Percentiles rank a stretch among this genome's conserved stretches.
These are phyloP conservation scores for Eupsilia transversa DNA, from an alignment of 2,888 invertebrate genomes.

Conservation along the genomic window DNA sequence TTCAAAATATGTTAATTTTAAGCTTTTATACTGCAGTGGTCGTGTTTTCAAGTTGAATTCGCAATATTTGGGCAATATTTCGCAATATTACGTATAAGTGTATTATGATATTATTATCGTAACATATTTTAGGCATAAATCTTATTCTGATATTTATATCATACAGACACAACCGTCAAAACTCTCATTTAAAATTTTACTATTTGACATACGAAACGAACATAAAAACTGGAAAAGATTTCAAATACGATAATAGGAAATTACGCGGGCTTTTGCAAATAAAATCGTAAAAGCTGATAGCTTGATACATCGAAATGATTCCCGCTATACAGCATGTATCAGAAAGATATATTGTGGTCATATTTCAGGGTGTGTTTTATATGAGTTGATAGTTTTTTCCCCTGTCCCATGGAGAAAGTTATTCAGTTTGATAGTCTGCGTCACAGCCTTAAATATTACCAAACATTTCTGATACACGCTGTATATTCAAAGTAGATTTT, in stretches of 20 bases:
- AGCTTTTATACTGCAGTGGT: neutral
- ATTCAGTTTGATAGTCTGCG: neutral
- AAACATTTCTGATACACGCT: neutral
- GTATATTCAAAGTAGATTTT: slow-evolving; percentile 54
- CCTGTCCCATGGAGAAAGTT: neutral
- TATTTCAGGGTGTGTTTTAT: neutral
- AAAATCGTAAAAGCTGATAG: slow-evolving; percentile 60
- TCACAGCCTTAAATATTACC: neutral
- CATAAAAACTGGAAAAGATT: slow-evolving; percentile 58
- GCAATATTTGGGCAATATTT: accelerated
- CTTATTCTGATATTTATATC: slow-evolving; percentile 7
- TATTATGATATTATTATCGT: neutral
- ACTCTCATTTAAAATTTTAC: slow-evolving; percentile 59
- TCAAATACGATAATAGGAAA: slow-evolving; percentile 53
- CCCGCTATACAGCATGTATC: slow-evolving; percentile 1
- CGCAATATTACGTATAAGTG: too few relatives aligned
- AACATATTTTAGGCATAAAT: neutral
- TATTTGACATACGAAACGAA: slow-evolving; percentile 48
- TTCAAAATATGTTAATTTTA: neutral
- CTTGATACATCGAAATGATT: slow-evolving; percentile 52
- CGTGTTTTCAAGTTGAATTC: neutral
- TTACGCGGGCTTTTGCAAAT: slow-evolving; percentile 56
- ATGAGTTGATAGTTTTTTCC: neutral
- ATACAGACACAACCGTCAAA: slow-evolving; percentile 39
- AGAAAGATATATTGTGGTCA: neutral